Conservation (phyloP, 2,797 vertebrate species). For the Pipistrellus pygmaeus region DNA sequence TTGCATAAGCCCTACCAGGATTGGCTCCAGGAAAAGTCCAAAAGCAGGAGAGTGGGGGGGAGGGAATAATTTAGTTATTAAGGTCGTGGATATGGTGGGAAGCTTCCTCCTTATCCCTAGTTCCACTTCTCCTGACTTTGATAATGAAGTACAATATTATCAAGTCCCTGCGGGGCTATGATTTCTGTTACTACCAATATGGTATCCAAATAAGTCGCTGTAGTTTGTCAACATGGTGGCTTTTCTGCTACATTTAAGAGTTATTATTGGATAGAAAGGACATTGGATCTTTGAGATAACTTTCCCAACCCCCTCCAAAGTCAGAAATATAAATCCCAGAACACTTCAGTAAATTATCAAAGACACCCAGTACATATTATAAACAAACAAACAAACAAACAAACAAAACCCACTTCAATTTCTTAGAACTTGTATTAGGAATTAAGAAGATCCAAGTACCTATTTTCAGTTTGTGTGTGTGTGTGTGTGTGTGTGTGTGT, state of each 20-base stretch:
- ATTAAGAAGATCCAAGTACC: not conserved
- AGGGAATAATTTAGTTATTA: not conserved
- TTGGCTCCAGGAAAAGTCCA: not conserved
- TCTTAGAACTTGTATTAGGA: slow-evolving; percentile 13
- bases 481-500: not conserved
- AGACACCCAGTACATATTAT: not conserved
- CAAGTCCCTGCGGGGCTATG: not conserved
- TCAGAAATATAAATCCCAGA: slow-evolving; percentile 37
- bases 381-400: not conserved
- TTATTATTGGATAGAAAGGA: not conserved
- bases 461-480: not conserved
- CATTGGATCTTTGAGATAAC: not conserved
- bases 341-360: slow-evolving; percentile 16
- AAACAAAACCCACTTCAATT: not conserved
- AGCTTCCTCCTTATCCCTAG: not conserved
- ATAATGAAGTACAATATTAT: not conserved
- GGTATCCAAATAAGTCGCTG: slow-evolving; percentile 7
- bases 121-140: not conserved
- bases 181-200: not conserved
- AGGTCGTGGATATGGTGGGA: not conserved
- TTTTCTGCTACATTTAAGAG: not conserved
- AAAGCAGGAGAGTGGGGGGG: not conserved
- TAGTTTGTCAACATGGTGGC: not conserved
- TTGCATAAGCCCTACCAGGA: not conserved
- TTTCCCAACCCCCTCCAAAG: not conserved